These are phyloP conservation scores for Pterostichus madidus DNA, from an alignment of 2,888 invertebrate species.

Conservation along the genomic window DNA sequence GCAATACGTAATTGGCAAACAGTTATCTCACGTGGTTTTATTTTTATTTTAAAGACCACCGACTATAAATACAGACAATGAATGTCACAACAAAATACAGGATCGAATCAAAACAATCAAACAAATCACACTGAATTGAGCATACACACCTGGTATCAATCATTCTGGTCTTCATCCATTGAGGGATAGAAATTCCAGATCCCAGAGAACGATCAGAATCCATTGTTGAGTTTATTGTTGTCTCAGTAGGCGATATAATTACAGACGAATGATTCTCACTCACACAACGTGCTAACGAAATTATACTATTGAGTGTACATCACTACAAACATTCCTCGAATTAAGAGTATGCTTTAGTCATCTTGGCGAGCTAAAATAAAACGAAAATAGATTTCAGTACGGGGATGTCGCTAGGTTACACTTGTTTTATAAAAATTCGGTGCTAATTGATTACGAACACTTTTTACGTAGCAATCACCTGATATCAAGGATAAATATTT, in stretches of 20 bases:
- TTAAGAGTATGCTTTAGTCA: constrained; percentile 67
- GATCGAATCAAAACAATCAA: constrained; percentile 8
- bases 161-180: constrained; percentile 87
- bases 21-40: constrained; percentile 21
- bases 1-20: constrained; percentile 55
- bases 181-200: constrained; percentile 83
- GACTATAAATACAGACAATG: constrained; percentile 14
- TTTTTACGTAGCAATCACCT: constrained; percentile 42
- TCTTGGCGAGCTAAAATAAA: constrained; percentile 65
- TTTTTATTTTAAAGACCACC: constrained; percentile 38
- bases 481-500: constrained; percentile 34
- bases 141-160: constrained; percentile 78
- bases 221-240: constrained; percentile 71
- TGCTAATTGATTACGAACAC: constrained; percentile 42
- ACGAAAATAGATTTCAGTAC: constrained; percentile 49
- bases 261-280: constrained; percentile 40
- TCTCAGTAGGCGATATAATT: constrained; percentile 9
- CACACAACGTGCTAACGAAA: neutral
- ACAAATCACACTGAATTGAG: neutral
- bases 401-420: constrained; percentile 43
- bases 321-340: constrained; percentile 9
- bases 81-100: constrained; percentile 50
- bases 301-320: constrained; percentile 53
- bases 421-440: constrained; percentile 4
- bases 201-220: constrained; percentile 81